Evolutionary conservation across 1,140 invertebrate species (phyloP), one percentile per base, ranked within the genome.

Genomic region (Bombus pyrosoma): DNA sequence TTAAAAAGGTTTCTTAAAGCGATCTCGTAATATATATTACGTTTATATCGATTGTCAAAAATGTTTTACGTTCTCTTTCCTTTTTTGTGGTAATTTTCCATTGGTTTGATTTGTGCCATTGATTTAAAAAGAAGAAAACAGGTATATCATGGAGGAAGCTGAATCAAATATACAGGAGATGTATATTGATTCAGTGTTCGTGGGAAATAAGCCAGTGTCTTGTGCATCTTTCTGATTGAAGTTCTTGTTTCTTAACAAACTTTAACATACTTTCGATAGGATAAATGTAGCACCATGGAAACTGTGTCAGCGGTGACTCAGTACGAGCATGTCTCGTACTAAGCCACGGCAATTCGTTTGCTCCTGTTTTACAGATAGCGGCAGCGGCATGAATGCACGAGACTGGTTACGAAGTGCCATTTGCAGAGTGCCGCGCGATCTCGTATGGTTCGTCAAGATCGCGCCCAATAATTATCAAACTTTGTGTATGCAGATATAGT

Each of bases 381-480:
- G 79, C 76, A 57, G 89, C 90, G 82, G 85, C 85, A 91, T 91
- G 89, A 91, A 74, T 79, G 62, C 83, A 81, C 82, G 87, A 83
- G 82, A 89, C 72, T 85, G 87, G 86, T 90, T 88, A 79, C 78
- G 72, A 85, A 91, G 90, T 90, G 90, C 81, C 87, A 91, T 87
- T 87, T 74, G 79, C 87, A 76, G 64, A 80, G 78, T 87, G 62
- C 89, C 81, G 89, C 75, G 90, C 85, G 89, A 90, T 88, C 81
- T 66, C 69, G 78, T 84, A 71, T 74, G 79, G 71, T 81, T 62
- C 64, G 64, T 78, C 79, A 80, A 85, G 82, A 69, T 90, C 85
- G 85, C 87, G 83, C 28, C 66, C 32, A 47, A 77, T 72, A 39
- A 82, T 75, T 79, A 62, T 83, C 75, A 89, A 83, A 69, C 72